phyloP scores from a whole-genome alignment of 2,888 invertebrate species.

The Pinctada fucata region DNA sequence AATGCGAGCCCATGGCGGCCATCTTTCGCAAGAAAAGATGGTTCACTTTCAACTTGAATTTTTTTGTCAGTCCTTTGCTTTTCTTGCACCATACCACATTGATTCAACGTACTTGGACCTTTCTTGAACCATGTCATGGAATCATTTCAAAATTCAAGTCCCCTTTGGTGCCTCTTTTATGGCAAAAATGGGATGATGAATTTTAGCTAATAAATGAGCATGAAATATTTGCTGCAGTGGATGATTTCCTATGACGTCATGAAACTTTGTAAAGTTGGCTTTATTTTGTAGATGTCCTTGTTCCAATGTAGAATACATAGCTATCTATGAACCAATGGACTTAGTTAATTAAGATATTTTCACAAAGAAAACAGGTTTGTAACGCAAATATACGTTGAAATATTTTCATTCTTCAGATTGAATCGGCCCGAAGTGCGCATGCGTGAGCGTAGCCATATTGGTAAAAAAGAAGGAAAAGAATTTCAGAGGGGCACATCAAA shows the following conservation, averaged over 20 bases:
- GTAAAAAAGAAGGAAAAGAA: conserved; percentile 41
- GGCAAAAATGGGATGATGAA: background rate
- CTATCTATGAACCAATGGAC: background rate
- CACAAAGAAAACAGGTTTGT: too few species aligned
- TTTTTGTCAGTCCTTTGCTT: too few species aligned
- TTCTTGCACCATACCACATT: too few species aligned
- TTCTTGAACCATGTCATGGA: too few species aligned
- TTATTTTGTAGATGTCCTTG: too few species aligned
- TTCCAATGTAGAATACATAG: too few species aligned
- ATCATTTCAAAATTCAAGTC: too few species aligned
- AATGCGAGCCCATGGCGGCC: too few species aligned
- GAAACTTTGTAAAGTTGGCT: background rate
- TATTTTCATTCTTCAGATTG: background rate
- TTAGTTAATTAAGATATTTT: background rate
- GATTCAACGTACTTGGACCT: too few species aligned
- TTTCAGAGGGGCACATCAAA: conserved; percentile 1
- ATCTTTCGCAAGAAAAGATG: too few species aligned
- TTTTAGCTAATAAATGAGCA: background rate
- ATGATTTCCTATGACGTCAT: conserved; percentile 27
- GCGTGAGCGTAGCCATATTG: conserved; percentile 46
- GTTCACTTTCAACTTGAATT: too few species aligned
- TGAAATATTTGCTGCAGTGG: background rate
- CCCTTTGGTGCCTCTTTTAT: background rate
- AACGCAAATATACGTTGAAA: too few species aligned
- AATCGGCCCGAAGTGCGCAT: conserved; percentile 32